Evolutionary conservation across 2,797 vertebrate genomes (phyloP).

Genomic region (Momotus momota): DNA sequence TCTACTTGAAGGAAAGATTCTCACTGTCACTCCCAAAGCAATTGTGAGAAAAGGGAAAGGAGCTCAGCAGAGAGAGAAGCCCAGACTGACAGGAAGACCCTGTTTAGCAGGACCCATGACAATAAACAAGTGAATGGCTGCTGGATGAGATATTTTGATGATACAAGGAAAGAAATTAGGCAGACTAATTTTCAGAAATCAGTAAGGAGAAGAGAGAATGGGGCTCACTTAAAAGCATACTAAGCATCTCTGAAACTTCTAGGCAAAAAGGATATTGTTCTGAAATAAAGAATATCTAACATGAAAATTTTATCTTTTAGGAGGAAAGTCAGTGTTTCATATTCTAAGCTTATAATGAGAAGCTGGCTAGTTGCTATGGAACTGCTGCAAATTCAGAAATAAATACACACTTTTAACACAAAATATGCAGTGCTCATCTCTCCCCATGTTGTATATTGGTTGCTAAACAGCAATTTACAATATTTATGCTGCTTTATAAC

Average conservation of each 20-base stretch:
- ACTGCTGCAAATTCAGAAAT: neutral
- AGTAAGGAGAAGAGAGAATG: neutral
- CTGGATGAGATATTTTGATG: neutral
- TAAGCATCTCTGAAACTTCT: neutral
- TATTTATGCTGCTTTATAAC: constrained; percentile 8
- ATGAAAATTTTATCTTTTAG: neutral
- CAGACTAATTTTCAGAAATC: neutral
- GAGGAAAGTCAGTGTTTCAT: neutral
- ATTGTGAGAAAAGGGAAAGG: neutral
- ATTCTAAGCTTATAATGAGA: neutral
- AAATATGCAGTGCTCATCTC: neutral
- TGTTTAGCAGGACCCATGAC: neutral
- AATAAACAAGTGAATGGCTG: neutral
- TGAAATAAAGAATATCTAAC: neutral
- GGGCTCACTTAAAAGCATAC: neutral
- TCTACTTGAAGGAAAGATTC: neutral
- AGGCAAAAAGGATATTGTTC: neutral
- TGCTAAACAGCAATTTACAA: neutral
- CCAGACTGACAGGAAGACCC: neutral
- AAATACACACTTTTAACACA: neutral
- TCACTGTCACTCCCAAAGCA: neutral
- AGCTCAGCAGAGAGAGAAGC: neutral
- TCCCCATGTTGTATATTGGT: neutral
- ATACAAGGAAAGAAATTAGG: neutral
- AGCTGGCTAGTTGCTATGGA: neutral